Evolutionary conservation across 1,140 invertebrate species (phyloP).

Genomic region (Drosophila sproati): DNA sequence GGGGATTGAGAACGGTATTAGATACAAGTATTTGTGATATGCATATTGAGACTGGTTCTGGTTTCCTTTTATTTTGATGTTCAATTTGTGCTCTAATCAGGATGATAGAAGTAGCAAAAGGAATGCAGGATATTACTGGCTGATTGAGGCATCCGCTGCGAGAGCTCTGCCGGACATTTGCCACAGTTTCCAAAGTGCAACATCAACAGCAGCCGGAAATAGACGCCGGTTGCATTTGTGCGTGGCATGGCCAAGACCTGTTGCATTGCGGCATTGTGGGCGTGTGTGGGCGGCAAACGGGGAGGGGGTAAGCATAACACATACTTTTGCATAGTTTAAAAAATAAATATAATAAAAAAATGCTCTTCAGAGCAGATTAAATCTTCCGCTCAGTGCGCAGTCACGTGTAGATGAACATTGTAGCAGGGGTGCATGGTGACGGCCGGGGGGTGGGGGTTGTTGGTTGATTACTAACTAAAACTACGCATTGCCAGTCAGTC

Average conservation of each 20-base stretch:
- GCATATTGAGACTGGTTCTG: neutral
- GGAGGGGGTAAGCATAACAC: neutral
- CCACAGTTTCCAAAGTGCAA: slow-evolving; percentile 18
- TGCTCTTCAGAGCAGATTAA: slow-evolving; percentile 50
- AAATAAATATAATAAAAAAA: slow-evolving; percentile 7
- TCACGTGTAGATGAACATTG: slow-evolving; percentile 32
- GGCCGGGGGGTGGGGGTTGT: neutral
- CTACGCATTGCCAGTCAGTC: neutral
- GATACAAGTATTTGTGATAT: too few species aligned
- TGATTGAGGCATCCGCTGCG: slow-evolving; percentile 50
- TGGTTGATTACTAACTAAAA: neutral
- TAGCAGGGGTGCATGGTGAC: neutral
- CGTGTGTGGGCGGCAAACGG: neutral
- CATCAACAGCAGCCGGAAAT: slow-evolving; percentile 39
- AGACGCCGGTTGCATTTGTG: slow-evolving; percentile 34
- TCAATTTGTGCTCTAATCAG: neutral
- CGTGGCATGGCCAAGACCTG: slow-evolving; percentile 7
- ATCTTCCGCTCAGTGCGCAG: slow-evolving; percentile 56
- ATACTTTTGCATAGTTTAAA: slow-evolving; percentile 52
- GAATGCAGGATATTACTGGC: slow-evolving; percentile 63
- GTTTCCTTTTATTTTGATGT: neutral
- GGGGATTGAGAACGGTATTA: too few species aligned
- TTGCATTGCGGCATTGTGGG: too few species aligned
- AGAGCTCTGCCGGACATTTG: slow-evolving; percentile 15
- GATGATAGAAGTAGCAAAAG: slow-evolving; percentile 1